These are phyloP conservation scores for Saccopteryx leptura DNA, from an alignment of 2,113 vertebrate genomes.

Conservation along the genomic window DNA sequence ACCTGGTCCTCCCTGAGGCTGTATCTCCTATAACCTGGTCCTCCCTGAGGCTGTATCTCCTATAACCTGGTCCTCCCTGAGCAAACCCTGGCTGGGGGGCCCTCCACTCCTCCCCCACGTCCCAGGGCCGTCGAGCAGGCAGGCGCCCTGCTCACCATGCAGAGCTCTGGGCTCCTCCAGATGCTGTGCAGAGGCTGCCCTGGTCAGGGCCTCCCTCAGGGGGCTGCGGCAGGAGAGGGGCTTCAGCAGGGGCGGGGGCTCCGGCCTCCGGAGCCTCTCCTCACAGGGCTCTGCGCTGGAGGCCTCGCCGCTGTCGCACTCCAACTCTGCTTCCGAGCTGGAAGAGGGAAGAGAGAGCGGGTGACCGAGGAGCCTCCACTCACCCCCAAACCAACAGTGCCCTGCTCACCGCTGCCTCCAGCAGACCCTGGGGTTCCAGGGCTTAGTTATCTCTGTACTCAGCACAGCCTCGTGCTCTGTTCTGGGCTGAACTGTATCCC, in stretches of 20 bases:
- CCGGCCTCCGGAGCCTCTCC: background rate
- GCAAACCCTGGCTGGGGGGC: background rate
- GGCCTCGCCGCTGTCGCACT: background rate
- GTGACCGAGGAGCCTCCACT: fast-evolving
- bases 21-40: background rate
- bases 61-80: fast-evolving
- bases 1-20: too few relatives aligned
- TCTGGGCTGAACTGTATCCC: background rate
- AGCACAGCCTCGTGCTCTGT: background rate
- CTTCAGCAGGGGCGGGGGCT: fast-evolving
- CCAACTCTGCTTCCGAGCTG: conserved; percentile 88
- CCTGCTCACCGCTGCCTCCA: background rate
- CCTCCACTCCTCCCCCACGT: fast-evolving
- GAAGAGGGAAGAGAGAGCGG: background rate
- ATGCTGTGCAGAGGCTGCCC: background rate
- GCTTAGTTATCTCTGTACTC: background rate
- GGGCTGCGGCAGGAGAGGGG: conserved; percentile 30
- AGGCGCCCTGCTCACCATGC: conserved; percentile 81
- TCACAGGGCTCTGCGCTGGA: background rate
- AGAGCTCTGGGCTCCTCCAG: conserved; percentile 69
- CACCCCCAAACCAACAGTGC: fast-evolving
- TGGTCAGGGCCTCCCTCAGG: background rate
- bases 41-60: background rate
- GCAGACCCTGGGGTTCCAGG: background rate
- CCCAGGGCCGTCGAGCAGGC: background rate